These are phyloP conservation scores for Anhinga anhinga DNA, from an alignment of 2,113 vertebrate species.

Conservation along the genomic window DNA sequence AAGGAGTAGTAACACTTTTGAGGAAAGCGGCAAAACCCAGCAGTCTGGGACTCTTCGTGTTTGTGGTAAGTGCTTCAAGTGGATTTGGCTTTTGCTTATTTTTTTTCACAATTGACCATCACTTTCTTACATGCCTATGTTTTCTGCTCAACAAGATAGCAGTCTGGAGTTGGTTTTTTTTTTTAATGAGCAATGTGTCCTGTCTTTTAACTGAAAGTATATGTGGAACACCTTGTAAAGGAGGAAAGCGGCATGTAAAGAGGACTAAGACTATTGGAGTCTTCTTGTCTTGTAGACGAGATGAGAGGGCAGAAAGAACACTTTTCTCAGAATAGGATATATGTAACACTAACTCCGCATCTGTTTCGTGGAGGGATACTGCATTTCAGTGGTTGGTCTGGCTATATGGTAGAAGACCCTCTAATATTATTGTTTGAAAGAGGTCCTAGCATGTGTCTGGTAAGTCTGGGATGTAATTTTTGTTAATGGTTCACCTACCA, in stretches of 20 bases:
- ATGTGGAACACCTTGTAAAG: neutral
- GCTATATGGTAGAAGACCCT: rapidly evolving
- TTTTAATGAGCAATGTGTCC: neutral
- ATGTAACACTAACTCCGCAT: neutral
- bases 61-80: neutral
- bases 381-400: neutral
- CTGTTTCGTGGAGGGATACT: neutral
- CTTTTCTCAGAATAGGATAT: neutral
- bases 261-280: neutral
- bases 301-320: neutral
- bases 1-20: neutral
- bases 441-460: neutral
- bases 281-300: neutral
- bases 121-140: neutral
- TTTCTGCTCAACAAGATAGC: neutral
- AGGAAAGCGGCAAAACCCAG: neutral
- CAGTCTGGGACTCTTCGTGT: neutral
- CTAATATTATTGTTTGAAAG: neutral
- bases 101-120: neutral
- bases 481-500: neutral
- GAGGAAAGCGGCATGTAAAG: neutral
- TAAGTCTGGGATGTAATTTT: neutral
- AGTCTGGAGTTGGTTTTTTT: neutral
- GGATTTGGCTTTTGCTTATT: neutral
- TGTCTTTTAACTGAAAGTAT: neutral